phyloP scores from a whole-genome alignment of 1,140 invertebrate species.

The Bilobella aurantiaca region DNA sequence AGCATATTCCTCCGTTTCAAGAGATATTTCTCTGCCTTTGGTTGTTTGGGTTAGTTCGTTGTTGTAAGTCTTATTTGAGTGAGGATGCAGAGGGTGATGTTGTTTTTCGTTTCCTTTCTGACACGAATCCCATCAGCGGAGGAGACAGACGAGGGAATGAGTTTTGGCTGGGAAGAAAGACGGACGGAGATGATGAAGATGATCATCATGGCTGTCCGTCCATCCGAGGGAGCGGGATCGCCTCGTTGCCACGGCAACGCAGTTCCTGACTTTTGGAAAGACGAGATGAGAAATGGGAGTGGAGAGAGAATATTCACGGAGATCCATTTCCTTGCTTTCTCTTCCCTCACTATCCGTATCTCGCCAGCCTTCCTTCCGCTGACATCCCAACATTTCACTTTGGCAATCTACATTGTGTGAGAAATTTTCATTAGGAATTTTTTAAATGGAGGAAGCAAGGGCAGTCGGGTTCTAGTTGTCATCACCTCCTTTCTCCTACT shows the following conservation, averaged over 20 bases:
- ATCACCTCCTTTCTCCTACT: neutral
- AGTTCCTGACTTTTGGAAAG: neutral
- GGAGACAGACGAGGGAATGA: neutral
- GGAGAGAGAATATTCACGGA: neutral
- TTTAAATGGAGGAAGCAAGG: neutral
- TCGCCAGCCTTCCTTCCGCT: neutral
- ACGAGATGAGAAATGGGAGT: neutral
- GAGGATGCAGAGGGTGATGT: neutral
- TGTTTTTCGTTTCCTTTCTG: neutral
- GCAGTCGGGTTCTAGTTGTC: neutral
- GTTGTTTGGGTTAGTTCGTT: neutral
- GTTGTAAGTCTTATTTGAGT: too few species aligned
- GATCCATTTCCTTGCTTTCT: slow-evolving; percentile 1
- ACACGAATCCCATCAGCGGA: neutral
- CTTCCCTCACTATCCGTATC: neutral
- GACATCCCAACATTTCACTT: neutral
- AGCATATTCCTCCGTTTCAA: too few species aligned
- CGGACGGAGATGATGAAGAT: neutral
- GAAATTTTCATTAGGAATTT: neutral
- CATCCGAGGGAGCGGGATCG: too few species aligned
- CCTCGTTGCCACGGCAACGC: too few species aligned
- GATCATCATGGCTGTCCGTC: neutral
- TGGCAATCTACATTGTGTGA: neutral
- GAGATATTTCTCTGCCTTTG: neutral
- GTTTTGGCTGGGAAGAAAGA: neutral